Base-by-base conservation (phyloP, 1,140 invertebrate genomes). In the Hyposmocoma kahamanoa region DNA sequence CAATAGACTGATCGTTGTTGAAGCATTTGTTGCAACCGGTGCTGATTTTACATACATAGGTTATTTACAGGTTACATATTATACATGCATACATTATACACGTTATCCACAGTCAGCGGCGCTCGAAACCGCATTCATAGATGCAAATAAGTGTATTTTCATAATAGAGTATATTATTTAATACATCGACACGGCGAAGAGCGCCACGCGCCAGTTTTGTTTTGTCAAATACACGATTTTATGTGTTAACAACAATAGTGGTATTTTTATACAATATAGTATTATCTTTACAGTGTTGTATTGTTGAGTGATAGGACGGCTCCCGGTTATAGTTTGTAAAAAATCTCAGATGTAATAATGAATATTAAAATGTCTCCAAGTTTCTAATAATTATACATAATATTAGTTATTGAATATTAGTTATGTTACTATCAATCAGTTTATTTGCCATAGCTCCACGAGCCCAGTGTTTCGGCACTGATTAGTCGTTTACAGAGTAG, bases 1-100 rank as follows among this genome's bases (percentile, higher is more conserved):
- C 82, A 83, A 85, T 85, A 85, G 82, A 85, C 82, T 85, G 82
- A 85, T 82, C 56, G 76, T 84, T 83, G 81, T 85, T 85, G 67
- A 72, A 78, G 77, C 82, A 79, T 85, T 83, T 75, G 82, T 85
- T 83, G 82, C 81, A 56, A 82, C 79, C 76, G 82, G 82, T 85
- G 82, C 82, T 85, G 71, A 76, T 85, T 84, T 84, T 77, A 82
- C 56, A 68, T 60, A 69, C 61, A 81, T 83, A 83, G 77, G 75
- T 85, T 85, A 83, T 83, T 83, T 85, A 85, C 82, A 78, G 78
- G 72, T 78, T 81, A 83, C 76, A 84, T 24, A 26, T 43, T 44
- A 78, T 71, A 81, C 67, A 73, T 62, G 69, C 68, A 64, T 74
- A 78, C 71, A 69, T n/a, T n/a, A 78, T 79, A 81, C 74, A 80